Conservation (phyloP, 2,888 invertebrate species). For the Tenthredo livida region DNA sequence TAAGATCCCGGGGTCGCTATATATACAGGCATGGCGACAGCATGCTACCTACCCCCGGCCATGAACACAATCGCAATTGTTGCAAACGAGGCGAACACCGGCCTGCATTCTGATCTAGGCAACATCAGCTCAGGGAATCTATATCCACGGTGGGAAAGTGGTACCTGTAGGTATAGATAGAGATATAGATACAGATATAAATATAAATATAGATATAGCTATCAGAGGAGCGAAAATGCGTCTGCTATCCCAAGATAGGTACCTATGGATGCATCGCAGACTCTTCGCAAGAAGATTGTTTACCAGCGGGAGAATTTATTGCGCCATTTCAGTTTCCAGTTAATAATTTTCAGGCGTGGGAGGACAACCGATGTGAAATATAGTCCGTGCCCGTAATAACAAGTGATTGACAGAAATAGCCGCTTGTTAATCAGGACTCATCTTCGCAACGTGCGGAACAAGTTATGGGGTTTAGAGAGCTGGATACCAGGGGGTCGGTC, state of each 20-base stretch:
- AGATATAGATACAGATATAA: background rate
- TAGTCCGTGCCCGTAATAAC: constrained; percentile 49
- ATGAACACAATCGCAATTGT: constrained; percentile 42
- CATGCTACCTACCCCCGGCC: background rate
- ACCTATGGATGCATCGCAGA: background rate
- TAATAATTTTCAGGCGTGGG: constrained; percentile 53
- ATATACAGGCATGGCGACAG: constrained; percentile 3
- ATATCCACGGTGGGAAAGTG: constrained; percentile 39
- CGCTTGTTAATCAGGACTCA: constrained; percentile 54
- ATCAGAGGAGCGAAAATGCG: background rate
- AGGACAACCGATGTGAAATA: constrained; percentile 50
- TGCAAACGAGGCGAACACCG: constrained; percentile 20
- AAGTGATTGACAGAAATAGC: constrained; percentile 54
- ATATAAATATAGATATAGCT: background rate
- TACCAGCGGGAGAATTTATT: constrained; percentile 46
- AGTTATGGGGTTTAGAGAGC: constrained; percentile 16
- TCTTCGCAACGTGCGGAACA: constrained; percentile 40
- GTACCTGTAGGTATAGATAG: constrained; percentile 11
- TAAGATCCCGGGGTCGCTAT: constrained; percentile 38
- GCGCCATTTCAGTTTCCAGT: constrained; percentile 47
- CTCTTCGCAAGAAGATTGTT: constrained; percentile 32
- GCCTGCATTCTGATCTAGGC: constrained; percentile 29
- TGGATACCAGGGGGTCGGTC: constrained; percentile 36
- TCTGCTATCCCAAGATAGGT: background rate
- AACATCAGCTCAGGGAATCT: constrained; percentile 23